A percentile compares a stretch with the other conserved stretches of the same genome.
Conservation (phyloP, 2,797 vertebrate genomes). For the Epinephelus coioides region DNA sequence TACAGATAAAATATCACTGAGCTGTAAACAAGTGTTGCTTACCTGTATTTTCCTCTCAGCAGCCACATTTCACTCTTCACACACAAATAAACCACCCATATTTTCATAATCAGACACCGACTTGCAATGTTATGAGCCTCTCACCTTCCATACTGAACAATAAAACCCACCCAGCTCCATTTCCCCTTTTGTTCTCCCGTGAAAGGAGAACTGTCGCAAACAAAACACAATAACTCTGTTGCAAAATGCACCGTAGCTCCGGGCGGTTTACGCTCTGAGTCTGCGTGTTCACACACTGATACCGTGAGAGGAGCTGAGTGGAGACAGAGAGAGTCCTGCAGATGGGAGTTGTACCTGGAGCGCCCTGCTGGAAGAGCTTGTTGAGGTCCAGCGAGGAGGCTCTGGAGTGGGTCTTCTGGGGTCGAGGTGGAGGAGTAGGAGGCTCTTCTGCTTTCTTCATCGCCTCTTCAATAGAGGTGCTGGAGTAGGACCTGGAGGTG, state of each 20-base stretch:
- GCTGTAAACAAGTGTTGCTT: neutral
- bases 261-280: slow-evolving; percentile 2
- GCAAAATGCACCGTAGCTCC: neutral
- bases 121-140: slow-evolving; percentile 13
- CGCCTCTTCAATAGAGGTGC: slow-evolving; percentile 95
- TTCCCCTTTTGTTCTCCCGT: slow-evolving; percentile 47
- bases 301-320: neutral
- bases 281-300: neutral
- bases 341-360: slow-evolving; percentile 82
- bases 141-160: slow-evolving; percentile 28
- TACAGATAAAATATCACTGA: slow-evolving; percentile 4
- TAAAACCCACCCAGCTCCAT: slow-evolving; percentile 13
- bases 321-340: no score
- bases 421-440: slow-evolving; percentile 94
- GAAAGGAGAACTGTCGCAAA: slow-evolving; percentile 49
- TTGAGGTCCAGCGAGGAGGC: slow-evolving; percentile 98
- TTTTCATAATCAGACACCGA: slow-evolving; percentile 4
- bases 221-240: slow-evolving; percentile 1
- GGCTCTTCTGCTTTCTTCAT: slow-evolving; percentile 95
- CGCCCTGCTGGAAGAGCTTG: slow-evolving; percentile 94
- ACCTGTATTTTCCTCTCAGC: neutral
- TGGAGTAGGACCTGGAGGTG: slow-evolving; percentile 92
- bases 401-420: slow-evolving; percentile 96
- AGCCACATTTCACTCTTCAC: slow-evolving; percentile 19
- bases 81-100: slow-evolving; percentile 4